These are phyloP conservation scores for Daubentonia madagascariensis DNA, from an alignment of 2,113 vertebrate species.

Conservation along the genomic window DNA sequence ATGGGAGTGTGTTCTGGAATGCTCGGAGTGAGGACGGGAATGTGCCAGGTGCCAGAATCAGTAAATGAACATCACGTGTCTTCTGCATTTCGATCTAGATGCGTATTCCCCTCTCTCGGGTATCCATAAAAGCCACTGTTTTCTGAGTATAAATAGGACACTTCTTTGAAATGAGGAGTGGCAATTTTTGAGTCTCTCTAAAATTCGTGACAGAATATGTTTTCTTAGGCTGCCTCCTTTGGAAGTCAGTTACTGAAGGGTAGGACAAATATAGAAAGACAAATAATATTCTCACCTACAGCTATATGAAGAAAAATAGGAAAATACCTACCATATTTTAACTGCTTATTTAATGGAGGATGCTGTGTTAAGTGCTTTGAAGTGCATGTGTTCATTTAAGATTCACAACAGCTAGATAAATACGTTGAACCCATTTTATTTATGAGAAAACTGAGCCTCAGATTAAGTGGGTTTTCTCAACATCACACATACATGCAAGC, in stretches of 20 bases:
- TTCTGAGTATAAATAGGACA: background rate
- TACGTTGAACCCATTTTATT: background rate
- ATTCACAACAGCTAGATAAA: background rate
- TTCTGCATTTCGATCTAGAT: background rate
- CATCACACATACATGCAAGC: background rate
- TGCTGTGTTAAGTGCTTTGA: background rate
- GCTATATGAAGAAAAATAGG: background rate
- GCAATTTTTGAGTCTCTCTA: background rate
- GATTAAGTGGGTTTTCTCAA: background rate
- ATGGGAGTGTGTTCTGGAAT: background rate
- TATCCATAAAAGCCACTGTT: background rate
- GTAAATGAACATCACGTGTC: too few species aligned
- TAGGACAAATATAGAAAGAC: background rate
- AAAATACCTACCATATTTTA: background rate
- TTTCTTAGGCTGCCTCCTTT: background rate
- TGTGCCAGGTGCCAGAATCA: background rate
- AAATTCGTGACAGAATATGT: background rate
- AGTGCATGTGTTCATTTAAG: background rate
- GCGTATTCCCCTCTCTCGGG: background rate
- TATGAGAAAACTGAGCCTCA: background rate
- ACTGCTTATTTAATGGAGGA: background rate
- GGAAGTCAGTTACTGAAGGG: background rate
- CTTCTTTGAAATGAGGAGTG: background rate
- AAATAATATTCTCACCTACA: background rate
- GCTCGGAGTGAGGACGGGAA: background rate